These are phyloP conservation scores for Gastrophryne carolinensis DNA, from an alignment of 2,797 vertebrate species.

Conservation along the genomic window DNA sequence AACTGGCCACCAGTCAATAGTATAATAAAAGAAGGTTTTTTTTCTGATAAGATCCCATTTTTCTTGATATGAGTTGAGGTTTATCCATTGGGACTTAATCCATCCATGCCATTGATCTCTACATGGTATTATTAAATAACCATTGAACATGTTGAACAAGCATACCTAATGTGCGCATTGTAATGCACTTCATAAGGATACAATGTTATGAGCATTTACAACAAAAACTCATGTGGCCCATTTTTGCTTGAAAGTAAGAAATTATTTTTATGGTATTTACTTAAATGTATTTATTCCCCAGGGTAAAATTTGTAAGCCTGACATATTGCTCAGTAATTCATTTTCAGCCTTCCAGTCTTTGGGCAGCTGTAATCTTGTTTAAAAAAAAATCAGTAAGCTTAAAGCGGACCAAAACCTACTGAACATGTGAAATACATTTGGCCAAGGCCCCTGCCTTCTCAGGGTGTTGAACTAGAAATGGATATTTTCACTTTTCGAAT, in stretches of 20 bases:
- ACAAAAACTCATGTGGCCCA: neutral
- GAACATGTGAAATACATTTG: neutral
- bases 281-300: neutral
- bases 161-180: neutral
- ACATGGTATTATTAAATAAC: slow-evolving; percentile 44
- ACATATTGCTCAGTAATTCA: neutral
- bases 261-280: neutral
- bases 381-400: neutral
- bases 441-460: neutral
- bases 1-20: slow-evolving; percentile 30
- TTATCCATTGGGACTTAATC: slow-evolving; percentile 28
- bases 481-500: no score
- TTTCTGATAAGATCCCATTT: slow-evolving; percentile 16
- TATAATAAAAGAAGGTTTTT: slow-evolving; percentile 24
- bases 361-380: no score
- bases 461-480: no score
- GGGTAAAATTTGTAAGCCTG: neutral
- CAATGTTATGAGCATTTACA: neutral
- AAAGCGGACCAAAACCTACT: neutral
- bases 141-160: slow-evolving; percentile 34
- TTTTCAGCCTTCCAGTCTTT: neutral
- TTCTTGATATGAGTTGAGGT: slow-evolving; percentile 26
- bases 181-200: neutral
- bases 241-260: neutral
- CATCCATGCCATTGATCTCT: slow-evolving; percentile 39